phyloP scores from a whole-genome alignment of 2,888 invertebrate genomes.

The Watsonalla binaria region DNA sequence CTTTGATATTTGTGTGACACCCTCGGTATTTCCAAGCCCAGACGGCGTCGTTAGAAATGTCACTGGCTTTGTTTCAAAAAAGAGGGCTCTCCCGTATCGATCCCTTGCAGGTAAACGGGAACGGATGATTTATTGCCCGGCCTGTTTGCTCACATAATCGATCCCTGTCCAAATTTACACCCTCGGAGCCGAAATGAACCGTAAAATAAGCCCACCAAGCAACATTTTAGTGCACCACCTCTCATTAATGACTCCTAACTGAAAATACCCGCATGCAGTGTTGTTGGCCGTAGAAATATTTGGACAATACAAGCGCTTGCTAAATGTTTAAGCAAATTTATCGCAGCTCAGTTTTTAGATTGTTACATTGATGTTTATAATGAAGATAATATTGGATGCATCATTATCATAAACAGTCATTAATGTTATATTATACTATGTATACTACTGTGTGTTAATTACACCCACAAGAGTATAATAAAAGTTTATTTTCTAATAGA shows the following conservation, averaged over 20 bases:
- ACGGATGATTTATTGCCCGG: slow-evolving; percentile 72
- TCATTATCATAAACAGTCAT: too few species aligned
- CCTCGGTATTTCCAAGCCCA: slow-evolving; percentile 5
- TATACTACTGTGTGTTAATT: too few species aligned
- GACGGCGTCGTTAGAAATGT: slow-evolving; percentile 53
- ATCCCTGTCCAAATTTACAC: slow-evolving; percentile 45
- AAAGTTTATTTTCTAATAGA: too few species aligned
- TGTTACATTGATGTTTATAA: too few species aligned
- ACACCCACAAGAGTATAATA: too few species aligned
- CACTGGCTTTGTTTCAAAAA: slow-evolving; percentile 63
- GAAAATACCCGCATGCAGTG: slow-evolving; percentile 56
- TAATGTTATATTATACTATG: too few species aligned
- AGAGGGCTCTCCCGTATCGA: slow-evolving; percentile 66
- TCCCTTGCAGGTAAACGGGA: slow-evolving; percentile 70
- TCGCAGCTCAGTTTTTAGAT: slow-evolving; percentile 33
- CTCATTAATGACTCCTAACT: slow-evolving; percentile 61
- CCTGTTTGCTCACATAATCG: slow-evolving; percentile 77
- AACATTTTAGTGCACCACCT: slow-evolving; percentile 40
- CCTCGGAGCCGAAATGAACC: slow-evolving; percentile 29
- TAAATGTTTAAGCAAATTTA: slow-evolving; percentile 58
- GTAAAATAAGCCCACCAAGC: slow-evolving; percentile 24
- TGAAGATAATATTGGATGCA: too few species aligned
- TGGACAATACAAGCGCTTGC: slow-evolving; percentile 56
- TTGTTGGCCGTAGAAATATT: slow-evolving; percentile 53
- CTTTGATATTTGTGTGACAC: slow-evolving; percentile 18